Conservation (phyloP, 2,113 vertebrate genomes). For the Hemiscyllium ocellatum region DNA sequence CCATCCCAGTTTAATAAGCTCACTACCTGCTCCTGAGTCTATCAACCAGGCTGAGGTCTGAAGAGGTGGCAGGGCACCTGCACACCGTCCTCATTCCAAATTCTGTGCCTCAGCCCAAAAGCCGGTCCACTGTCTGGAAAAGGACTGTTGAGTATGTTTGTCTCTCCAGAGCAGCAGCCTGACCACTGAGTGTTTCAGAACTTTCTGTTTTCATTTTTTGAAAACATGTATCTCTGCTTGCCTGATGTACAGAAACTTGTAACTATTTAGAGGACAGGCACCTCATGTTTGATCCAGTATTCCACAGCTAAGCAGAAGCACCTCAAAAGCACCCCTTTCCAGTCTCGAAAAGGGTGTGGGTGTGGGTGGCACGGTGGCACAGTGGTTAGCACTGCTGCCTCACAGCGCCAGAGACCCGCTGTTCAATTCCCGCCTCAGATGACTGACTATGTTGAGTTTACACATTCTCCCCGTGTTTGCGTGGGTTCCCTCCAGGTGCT, state of each 20-base stretch:
- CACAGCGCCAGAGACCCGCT: too few relatives aligned
- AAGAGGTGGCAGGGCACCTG: too few relatives aligned
- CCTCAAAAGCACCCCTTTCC: neutral
- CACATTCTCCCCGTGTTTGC: too few relatives aligned
- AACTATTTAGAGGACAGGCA: neutral
- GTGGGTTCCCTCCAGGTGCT: too few relatives aligned
- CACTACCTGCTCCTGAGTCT: neutral
- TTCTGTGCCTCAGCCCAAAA: neutral
- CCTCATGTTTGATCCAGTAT: neutral
- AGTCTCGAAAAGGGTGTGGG: too few relatives aligned
- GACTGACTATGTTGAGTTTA: too few relatives aligned
- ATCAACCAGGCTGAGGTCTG: neutral
- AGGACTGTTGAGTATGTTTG: neutral
- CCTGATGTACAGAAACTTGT: neutral
- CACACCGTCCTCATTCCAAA: neutral
- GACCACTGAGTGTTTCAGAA: neutral
- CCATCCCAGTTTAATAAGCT: too few relatives aligned
- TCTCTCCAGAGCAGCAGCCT: neutral
- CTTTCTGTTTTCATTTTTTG: neutral
- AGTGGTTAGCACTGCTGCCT: too few relatives aligned
- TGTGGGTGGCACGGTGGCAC: too few relatives aligned
- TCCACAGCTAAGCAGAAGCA: neutral
- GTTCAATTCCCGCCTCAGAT: too few relatives aligned
- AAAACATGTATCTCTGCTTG: neutral
- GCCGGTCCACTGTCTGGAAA: neutral